These are phyloP conservation scores for Pseudococcus jackbeardsleyi DNA, from an alignment of 2,888 invertebrate genomes.

Conservation along the genomic window DNA sequence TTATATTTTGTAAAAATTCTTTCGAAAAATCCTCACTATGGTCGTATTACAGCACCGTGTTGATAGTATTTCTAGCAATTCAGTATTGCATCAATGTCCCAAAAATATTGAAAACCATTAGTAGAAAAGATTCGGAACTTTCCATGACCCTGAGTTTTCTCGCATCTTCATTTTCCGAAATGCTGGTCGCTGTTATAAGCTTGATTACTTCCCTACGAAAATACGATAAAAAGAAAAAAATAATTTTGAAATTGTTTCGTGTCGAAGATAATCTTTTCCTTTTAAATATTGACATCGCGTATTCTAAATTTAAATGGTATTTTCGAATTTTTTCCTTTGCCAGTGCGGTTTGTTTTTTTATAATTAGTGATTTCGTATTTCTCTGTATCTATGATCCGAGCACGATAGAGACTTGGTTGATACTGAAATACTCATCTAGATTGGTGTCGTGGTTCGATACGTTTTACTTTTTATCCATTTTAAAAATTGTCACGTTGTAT, in stretches of 20 bases:
- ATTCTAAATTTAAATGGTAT: slow-evolving; percentile 39
- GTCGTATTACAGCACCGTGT: not conserved
- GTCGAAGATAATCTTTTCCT: not conserved
- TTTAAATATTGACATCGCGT: not conserved
- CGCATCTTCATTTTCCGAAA: not conserved
- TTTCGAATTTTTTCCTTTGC: not conserved
- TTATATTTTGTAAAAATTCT: not conserved
- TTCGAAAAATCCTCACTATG: not conserved
- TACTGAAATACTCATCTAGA: slow-evolving; percentile 18
- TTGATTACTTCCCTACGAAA: not conserved
- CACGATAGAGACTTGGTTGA: not conserved
- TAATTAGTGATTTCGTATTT: not conserved
- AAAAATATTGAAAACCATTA: not conserved
- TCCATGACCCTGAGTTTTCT: not conserved
- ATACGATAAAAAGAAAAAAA: not conserved
- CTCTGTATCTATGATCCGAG: not conserved
- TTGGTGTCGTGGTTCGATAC: slow-evolving; percentile 34
- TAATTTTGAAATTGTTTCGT: not conserved
- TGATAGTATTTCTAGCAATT: not conserved
- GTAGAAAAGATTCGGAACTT: not conserved
- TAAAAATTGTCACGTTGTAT: slow-evolving; percentile 34
- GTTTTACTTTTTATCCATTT: slow-evolving; percentile 23
- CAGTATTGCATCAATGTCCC: slow-evolving; percentile 5
- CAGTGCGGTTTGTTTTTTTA: not conserved
- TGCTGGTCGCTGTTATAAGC: not conserved